These are phyloP conservation scores for Trichopoda pennipes DNA, from an alignment of 2,888 invertebrate species.

Conservation along the genomic window DNA sequence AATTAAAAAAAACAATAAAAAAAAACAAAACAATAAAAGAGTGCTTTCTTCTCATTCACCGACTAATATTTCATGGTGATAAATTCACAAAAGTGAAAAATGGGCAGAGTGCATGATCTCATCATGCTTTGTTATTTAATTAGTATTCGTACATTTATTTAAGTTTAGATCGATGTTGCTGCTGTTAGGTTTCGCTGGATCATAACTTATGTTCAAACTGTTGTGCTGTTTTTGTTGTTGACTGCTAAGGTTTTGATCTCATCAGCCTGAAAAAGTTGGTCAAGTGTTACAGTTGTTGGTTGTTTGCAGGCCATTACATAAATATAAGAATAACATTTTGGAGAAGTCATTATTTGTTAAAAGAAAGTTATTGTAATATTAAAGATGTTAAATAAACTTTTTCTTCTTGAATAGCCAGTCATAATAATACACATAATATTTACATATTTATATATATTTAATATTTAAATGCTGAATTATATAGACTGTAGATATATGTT, in stretches of 20 bases:
- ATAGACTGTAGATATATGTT: background rate
- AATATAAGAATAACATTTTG: slow-evolving; percentile 18
- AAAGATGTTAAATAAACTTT: slow-evolving; percentile 47
- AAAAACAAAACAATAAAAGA: slow-evolving; percentile 26
- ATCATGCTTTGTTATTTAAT: slow-evolving; percentile 67
- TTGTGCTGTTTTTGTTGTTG: slow-evolving; percentile 18
- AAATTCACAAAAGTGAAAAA: slow-evolving; percentile 54
- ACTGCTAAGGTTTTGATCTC: background rate
- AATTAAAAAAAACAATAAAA: slow-evolving; percentile 2
- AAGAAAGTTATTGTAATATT: slow-evolving; percentile 63
- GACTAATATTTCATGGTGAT: slow-evolving; percentile 54
- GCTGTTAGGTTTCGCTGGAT: slow-evolving; percentile 11
- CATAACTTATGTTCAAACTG: slow-evolving; percentile 9
- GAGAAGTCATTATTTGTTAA: slow-evolving; percentile 51
- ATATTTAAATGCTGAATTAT: background rate
- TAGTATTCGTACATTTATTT: slow-evolving; percentile 47
- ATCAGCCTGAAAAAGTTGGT: slow-evolving; percentile 31
- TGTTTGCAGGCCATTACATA: slow-evolving; percentile 6
- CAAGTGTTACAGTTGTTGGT: slow-evolving; percentile 56
- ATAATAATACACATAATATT: slow-evolving; percentile 11
- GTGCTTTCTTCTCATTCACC: slow-evolving; percentile 57
- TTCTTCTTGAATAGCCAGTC: background rate
- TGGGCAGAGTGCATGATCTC: slow-evolving; percentile 65
- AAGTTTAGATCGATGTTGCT: slow-evolving; percentile 25
- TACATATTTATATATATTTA: slow-evolving; percentile 12